phyloP scores from a whole-genome alignment of 2,888 invertebrate genomes.

The Autographa gamma region DNA sequence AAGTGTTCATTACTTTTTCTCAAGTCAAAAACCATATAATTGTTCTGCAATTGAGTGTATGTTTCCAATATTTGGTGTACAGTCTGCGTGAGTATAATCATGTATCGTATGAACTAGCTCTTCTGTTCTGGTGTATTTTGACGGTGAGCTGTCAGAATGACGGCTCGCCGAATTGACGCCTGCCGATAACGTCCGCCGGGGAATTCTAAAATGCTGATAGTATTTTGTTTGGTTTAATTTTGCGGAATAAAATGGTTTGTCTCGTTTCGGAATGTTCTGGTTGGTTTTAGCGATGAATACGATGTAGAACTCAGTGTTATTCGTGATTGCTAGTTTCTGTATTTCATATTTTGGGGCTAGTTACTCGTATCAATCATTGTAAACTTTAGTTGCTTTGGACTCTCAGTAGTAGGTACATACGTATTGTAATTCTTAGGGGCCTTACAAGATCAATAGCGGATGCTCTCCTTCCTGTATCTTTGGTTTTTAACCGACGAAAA shows the following conservation, averaged over 20 bases:
- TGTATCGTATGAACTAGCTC: slow-evolving; percentile 18
- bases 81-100: not conserved
- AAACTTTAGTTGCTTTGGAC: too few species aligned
- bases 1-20: too few species aligned
- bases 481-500: too few species aligned
- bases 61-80: not conserved
- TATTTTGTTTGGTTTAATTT: slow-evolving; percentile 56
- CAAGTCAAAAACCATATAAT: too few species aligned
- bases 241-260: slow-evolving; percentile 44
- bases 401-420: too few species aligned
- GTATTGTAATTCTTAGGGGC: too few species aligned
- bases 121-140: slow-evolving; percentile 38
- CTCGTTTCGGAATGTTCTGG: slow-evolving; percentile 26
- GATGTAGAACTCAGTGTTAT: not conserved
- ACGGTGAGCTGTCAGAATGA: slow-evolving; percentile 69
- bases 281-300: slow-evolving; percentile 25
- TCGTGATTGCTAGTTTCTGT: not conserved
- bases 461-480: too few species aligned
- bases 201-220: slow-evolving; percentile 65
- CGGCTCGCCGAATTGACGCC: slow-evolving; percentile 68
- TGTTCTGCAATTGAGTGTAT: too few species aligned
- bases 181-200: slow-evolving; percentile 72
- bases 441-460: too few species aligned
- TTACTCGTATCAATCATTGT: too few species aligned
- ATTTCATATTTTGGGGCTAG: too few species aligned